Conservation (phyloP, 2,888 invertebrate species). For the Megalurothrips usitatus region DNA sequence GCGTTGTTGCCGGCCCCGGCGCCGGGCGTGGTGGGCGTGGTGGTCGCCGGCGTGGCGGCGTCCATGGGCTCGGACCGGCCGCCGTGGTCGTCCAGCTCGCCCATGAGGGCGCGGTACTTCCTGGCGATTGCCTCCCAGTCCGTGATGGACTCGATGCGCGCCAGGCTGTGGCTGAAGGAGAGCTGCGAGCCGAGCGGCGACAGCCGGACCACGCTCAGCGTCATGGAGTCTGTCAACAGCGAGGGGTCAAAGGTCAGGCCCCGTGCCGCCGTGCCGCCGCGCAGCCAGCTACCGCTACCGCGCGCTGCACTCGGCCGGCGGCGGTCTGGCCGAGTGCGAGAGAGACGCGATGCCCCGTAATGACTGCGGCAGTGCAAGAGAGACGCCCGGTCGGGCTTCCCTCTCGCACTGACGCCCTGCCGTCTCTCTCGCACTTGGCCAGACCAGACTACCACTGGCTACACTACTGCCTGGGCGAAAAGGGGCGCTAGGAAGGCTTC, state of each 20-base stretch:
- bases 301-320: too few relatives aligned
- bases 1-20: not conserved
- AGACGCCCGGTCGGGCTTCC: too few relatives aligned
- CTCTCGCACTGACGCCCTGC: too few relatives aligned
- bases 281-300: too few relatives aligned
- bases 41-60: not conserved
- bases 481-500: too few relatives aligned
- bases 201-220: slow-evolving; percentile 72
- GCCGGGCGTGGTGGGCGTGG: not conserved
- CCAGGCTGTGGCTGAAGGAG: slow-evolving; percentile 67
- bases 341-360: too few relatives aligned
- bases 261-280: not conserved
- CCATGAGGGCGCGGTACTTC: slow-evolving; percentile 75
- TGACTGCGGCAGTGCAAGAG: too few relatives aligned
- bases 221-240: slow-evolving; percentile 58
- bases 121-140: slow-evolving; percentile 89
- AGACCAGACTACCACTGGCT: too few relatives aligned
- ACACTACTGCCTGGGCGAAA: too few relatives aligned
- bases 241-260: not conserved
- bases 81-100: slow-evolving; percentile 52
- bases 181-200: slow-evolving; percentile 80
- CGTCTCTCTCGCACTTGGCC: too few relatives aligned
- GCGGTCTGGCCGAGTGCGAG: too few relatives aligned
- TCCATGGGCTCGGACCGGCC: slow-evolving; percentile 2
- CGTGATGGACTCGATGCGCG: slow-evolving; percentile 80